Evolutionary conservation across 2,888 invertebrate genomes (phyloP), one percentile per base, ranked within the genome.

Genomic region (Drosophila nigritarsus): DNA sequence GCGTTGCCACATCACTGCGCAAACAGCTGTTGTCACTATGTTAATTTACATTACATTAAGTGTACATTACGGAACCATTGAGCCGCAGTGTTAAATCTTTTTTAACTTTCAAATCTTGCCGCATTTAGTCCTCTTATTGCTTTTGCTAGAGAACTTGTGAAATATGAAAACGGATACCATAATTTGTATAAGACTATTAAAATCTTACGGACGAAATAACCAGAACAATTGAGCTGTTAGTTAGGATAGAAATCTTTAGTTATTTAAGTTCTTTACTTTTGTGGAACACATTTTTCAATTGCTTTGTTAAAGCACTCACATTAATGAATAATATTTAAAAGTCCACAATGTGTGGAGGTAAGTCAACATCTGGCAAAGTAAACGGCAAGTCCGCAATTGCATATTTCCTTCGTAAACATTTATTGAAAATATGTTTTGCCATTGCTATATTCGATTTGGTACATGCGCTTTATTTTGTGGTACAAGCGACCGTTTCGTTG

Each of bases 381-480:
- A 51, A 15, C 30, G 3, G 1, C 2, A 53, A 38, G 15, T 18
- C 42, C 32, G 4, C 1, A 1, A 6, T 65, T 8, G 29, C 5
- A n/a, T 2, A 15, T 3, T 32, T 70, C 13, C 29, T 82, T 24
- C n/a, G 50, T 9, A 29, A 50, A 2, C 40, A 70, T 61, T 61
- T 89, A 8, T 53, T 51, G 42, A 69, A 72, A 67, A 70, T 85
- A 66, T 86, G 83, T 51, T 60, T 70, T 6, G 11, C 18, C 0
- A 89, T 87, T 50, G 87, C 75, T 3, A 13, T 75, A 34, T 70
- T 54, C 50, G 87, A 87, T 54, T 50, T 87, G 20, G n/a, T 55
- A 1, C 87, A 90, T 62, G 78, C 90, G 3, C 40, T 90, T 15
- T 90, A 69, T 42, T 87, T 90, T 38, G 76, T 78, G 0, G 0